These are phyloP conservation scores for Drosophila tristis DNA, from an alignment of 1,140 invertebrate species.

Conservation along the genomic window DNA sequence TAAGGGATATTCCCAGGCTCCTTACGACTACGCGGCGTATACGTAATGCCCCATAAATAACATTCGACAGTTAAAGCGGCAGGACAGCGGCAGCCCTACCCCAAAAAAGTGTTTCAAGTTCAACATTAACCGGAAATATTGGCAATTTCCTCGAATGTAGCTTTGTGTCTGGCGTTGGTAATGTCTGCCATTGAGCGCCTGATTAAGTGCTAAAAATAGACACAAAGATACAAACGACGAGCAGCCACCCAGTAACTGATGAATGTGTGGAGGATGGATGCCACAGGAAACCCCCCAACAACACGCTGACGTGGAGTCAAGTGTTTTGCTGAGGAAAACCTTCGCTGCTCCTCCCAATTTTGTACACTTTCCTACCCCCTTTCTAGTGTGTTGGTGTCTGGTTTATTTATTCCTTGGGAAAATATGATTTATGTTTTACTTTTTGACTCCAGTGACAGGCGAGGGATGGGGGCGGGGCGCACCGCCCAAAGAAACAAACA, in stretches of 20 bases:
- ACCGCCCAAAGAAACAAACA: slow-evolving; percentile 48
- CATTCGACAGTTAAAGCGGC: slow-evolving; percentile 36
- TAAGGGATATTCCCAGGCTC: slow-evolving; percentile 19
- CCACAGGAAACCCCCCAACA: neutral
- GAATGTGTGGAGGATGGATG: slow-evolving; percentile 46
- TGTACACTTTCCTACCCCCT: no score
- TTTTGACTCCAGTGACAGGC: slow-evolving; percentile 8
- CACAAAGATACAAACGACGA: slow-evolving; percentile 46
- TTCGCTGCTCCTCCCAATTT: no score
- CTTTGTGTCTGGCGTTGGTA: slow-evolving; percentile 31
- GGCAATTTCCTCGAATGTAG: slow-evolving; percentile 68
- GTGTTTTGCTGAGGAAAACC: no score
- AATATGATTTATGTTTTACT: slow-evolving; percentile 76
- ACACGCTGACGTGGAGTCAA: neutral
- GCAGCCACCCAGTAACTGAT: slow-evolving; percentile 39
- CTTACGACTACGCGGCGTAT: slow-evolving; percentile 38
- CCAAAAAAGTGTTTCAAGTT: slow-evolving; percentile 40
- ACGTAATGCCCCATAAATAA: slow-evolving; percentile 62
- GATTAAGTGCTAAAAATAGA: slow-evolving; percentile 82
- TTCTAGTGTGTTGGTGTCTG: neutral
- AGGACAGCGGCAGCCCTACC: neutral
- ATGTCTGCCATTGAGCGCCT: slow-evolving; percentile 64
- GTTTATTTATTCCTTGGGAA: slow-evolving; percentile 42
- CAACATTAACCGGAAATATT: slow-evolving; percentile 79
- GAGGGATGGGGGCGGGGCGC: neutral